Conservation (phyloP, 2,797 vertebrate genomes). For the Rhynchotus rufescens region DNA sequence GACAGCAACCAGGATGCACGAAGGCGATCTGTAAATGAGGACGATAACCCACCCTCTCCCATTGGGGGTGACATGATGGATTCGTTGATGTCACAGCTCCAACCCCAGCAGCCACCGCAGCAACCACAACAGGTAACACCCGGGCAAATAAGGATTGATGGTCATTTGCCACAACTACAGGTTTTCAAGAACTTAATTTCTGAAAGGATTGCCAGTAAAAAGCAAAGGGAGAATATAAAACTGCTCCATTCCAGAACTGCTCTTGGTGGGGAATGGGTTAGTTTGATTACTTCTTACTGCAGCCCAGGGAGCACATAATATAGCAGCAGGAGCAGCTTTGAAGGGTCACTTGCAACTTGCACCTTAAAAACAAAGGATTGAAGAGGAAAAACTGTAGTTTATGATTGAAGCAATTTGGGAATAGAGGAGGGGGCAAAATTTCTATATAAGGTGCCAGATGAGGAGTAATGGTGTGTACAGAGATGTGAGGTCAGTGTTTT, state of each 20-base stretch:
- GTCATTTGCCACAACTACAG: conserved; percentile 1
- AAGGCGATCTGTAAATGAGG: conserved; percentile 95
- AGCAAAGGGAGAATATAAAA: background rate
- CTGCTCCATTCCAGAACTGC: background rate
- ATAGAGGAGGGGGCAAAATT: background rate
- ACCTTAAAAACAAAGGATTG: background rate
- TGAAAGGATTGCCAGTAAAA: conserved; percentile 7
- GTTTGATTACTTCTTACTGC: conserved; percentile 36
- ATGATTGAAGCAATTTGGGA: background rate
- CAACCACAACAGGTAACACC: conserved; percentile 76
- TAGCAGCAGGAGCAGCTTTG: background rate
- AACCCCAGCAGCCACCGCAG: conserved; percentile 82
- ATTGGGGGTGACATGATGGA: conserved; percentile 95
- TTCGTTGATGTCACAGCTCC: conserved; percentile 90
- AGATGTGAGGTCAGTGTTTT: background rate
- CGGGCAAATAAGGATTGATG: conserved; percentile 34
- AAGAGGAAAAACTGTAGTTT: background rate
- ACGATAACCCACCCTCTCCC: conserved; percentile 98
- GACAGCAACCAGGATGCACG: conserved; percentile 98
- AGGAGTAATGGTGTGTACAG: background rate
- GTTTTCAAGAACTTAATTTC: background rate
- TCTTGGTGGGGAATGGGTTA: background rate
- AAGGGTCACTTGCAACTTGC: conserved; percentile 21
- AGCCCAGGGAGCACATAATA: background rate
- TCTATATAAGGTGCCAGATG: background rate